Conservation (phyloP, 2,888 invertebrate genomes). For the Hydriomena furcata region DNA sequence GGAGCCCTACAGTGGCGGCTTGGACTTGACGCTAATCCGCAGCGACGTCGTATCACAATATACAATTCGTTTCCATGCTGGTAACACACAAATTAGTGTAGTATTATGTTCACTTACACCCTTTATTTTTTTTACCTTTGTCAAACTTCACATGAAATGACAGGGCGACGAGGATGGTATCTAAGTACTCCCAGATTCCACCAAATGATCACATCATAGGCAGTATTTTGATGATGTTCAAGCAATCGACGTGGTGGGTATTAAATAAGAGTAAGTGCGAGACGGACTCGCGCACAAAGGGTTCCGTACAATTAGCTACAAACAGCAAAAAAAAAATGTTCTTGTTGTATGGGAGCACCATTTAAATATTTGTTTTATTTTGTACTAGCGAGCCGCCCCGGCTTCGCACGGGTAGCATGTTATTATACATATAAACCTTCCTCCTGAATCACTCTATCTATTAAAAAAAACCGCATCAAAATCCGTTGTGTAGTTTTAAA, state of each 20-base stretch:
- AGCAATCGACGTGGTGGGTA: slow-evolving; percentile 61
- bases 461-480: too few relatives aligned
- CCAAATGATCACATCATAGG: slow-evolving; percentile 27
- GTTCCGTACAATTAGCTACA: too few relatives aligned
- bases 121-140: slow-evolving; percentile 64
- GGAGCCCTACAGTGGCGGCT: slow-evolving; percentile 52
- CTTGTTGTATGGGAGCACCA: too few relatives aligned
- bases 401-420: too few relatives aligned
- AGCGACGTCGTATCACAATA: slow-evolving; percentile 76
- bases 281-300: too few relatives aligned
- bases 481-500: too few relatives aligned
- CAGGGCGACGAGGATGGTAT: slow-evolving; percentile 48
- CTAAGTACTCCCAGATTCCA: slow-evolving; percentile 36
- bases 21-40: slow-evolving; percentile 60
- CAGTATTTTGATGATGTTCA: slow-evolving; percentile 46
- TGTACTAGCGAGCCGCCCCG: too few relatives aligned
- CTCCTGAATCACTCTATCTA: too few relatives aligned
- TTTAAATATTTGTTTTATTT: too few relatives aligned
- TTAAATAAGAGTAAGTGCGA: too few relatives aligned
- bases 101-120: slow-evolving; percentile 76
- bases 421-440: too few relatives aligned
- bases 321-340: too few relatives aligned
- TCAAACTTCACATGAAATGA: slow-evolving; percentile 60
- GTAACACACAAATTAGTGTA: slow-evolving; percentile 75
- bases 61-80: slow-evolving; percentile 70